These are phyloP conservation scores for Pitangus sulphuratus DNA, from an alignment of 2,797 vertebrate genomes.

Conservation along the genomic window DNA sequence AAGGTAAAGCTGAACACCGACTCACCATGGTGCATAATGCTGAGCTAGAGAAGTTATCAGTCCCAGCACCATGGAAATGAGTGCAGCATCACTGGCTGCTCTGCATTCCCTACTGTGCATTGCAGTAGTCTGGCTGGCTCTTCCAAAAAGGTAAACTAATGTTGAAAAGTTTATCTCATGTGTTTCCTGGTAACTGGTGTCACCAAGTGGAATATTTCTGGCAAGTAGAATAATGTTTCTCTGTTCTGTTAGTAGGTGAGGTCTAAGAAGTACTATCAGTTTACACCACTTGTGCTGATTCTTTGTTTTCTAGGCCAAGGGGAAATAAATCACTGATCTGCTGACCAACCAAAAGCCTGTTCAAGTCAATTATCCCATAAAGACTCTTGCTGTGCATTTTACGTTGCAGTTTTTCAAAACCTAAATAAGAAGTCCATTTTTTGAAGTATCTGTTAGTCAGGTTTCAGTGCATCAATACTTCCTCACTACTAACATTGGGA, in stretches of 20 bases:
- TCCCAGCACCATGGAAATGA: neutral
- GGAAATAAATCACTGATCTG: conserved; percentile 11
- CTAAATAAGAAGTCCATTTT: neutral
- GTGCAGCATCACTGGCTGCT: neutral
- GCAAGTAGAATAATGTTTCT: neutral
- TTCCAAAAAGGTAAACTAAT: neutral
- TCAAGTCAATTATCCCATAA: neutral
- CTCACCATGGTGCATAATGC: neutral
- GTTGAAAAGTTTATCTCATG: neutral
- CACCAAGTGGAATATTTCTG: neutral
- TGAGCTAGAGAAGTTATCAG: neutral
- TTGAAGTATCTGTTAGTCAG: neutral
- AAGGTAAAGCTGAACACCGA: neutral
- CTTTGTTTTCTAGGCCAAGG: neutral
- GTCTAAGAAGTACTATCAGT: neutral
- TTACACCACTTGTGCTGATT: conserved; percentile 22
- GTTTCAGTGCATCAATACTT: neutral
- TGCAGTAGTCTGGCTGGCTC: neutral
- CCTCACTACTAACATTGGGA: neutral
- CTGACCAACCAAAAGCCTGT: neutral
- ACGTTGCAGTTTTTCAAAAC: neutral
- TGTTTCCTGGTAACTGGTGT: neutral
- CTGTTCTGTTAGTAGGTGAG: neutral
- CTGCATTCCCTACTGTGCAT: neutral
- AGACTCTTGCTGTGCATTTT: neutral